Conservation (phyloP, 2,797 vertebrate genomes). For the Aldrovandia affinis region DNA sequence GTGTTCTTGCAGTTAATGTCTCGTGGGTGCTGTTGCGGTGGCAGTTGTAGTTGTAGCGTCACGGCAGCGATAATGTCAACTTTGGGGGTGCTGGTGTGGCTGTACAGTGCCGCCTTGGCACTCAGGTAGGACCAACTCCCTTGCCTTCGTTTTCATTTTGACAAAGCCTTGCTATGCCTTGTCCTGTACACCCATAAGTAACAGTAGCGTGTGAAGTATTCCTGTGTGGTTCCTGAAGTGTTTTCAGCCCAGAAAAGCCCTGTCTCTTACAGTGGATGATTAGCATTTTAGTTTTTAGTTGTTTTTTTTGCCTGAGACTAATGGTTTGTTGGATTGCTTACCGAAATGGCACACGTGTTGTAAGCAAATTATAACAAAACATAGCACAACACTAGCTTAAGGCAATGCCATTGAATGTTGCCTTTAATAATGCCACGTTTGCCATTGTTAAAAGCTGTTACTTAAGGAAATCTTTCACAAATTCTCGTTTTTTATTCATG, state of each 20-base stretch:
- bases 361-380: neutral
- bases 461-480: neutral
- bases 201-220: no score
- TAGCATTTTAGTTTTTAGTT: neutral
- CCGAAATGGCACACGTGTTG: neutral
- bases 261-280: neutral
- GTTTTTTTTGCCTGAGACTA: neutral
- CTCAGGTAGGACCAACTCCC: neutral
- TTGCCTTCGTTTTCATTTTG: no score
- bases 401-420: neutral
- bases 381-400: neutral
- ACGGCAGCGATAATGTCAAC: neutral
- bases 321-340: neutral
- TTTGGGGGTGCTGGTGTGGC: neutral
- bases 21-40: neutral
- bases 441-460: neutral
- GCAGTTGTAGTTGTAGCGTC: neutral
- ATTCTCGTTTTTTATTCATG: no score
- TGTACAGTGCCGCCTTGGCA: neutral
- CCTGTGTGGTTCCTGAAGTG: neutral
- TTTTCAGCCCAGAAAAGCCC: neutral
- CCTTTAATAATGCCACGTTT: neutral
- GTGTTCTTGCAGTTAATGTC: neutral
- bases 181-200: no score
- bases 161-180: no score